These are phyloP conservation scores for Probaryconus sp. DNA, from an alignment of 1,140 invertebrate species.

Conservation along the genomic window DNA sequence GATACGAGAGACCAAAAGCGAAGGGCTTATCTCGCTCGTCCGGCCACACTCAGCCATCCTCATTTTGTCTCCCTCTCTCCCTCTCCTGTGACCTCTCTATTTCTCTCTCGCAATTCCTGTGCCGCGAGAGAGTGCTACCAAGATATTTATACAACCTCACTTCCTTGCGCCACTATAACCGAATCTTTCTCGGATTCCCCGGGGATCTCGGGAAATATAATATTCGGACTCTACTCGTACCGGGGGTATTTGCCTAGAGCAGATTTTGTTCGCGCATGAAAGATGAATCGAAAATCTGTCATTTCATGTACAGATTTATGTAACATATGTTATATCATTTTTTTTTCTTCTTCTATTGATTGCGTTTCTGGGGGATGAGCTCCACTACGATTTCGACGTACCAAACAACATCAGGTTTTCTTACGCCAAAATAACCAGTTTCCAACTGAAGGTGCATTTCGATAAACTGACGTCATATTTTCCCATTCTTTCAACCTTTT, in stretches of 20 bases:
- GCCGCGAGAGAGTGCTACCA: constrained; percentile 24
- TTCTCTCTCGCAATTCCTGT: constrained; percentile 30
- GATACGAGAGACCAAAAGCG: constrained; percentile 30
- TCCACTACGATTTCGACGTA: too few relatives aligned
- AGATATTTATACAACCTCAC: constrained; percentile 37
- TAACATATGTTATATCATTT: constrained; percentile 6
- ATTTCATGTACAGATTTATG: constrained; percentile 20
- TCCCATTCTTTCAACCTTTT: too few relatives aligned
- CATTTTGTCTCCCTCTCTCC: constrained; percentile 14
- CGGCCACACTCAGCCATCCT: constrained; percentile 23
- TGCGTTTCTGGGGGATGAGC: constrained; percentile 20
- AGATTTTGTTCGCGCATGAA: constrained; percentile 42
- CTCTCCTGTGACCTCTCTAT: too few relatives aligned
- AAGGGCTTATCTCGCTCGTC: constrained; percentile 26
- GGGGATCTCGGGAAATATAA: constrained; percentile 26
- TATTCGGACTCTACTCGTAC: constrained; percentile 35
- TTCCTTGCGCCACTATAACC: constrained; percentile 28
- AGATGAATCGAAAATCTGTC: constrained; percentile 39
- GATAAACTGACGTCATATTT: too few relatives aligned
- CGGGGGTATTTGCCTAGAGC: constrained; percentile 44
- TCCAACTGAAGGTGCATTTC: too few relatives aligned
- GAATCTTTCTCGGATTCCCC: constrained; percentile 22
- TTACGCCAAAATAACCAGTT: too few relatives aligned
- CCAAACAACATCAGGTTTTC: too few relatives aligned
- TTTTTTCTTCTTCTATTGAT: constrained; percentile 25